These are phyloP conservation scores for Cydia fagiglandana DNA, from an alignment of 1,140 invertebrate genomes.

Conservation along the genomic window DNA sequence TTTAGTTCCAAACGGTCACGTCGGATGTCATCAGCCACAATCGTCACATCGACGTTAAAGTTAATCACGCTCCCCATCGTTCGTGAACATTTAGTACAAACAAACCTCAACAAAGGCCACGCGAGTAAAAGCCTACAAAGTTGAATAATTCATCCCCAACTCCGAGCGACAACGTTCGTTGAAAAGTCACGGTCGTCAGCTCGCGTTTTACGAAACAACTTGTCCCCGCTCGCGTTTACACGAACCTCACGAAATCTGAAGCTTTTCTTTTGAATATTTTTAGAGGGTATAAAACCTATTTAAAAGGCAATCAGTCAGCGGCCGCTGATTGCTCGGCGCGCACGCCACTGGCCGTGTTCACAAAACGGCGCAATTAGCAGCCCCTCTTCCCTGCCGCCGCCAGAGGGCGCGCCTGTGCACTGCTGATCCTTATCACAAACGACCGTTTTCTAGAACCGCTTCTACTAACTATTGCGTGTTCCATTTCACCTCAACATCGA, in stretches of 20 bases:
- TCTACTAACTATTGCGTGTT: slow-evolving; percentile 75
- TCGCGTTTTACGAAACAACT: slow-evolving; percentile 50
- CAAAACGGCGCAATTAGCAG: slow-evolving; percentile 79
- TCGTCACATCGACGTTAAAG: slow-evolving; percentile 7
- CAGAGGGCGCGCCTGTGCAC: slow-evolving; percentile 41
- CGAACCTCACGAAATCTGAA: slow-evolving; percentile 51
- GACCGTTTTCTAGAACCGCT: slow-evolving; percentile 79
- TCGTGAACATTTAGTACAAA: slow-evolving; percentile 16
- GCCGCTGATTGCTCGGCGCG: slow-evolving; percentile 70
- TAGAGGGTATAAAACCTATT: slow-evolving; percentile 77
- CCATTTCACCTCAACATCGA: slow-evolving; percentile 43
- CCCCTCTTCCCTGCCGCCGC: slow-evolving; percentile 45
- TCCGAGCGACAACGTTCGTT: slow-evolving; percentile 28
- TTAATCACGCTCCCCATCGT: slow-evolving; percentile 10
- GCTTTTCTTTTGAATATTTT: slow-evolving; percentile 69
- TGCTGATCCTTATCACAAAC: slow-evolving; percentile 75
- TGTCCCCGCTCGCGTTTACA: slow-evolving; percentile 50
- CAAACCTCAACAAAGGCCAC: slow-evolving; percentile 4
- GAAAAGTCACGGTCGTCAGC: slow-evolving; percentile 46
- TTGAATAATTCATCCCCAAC: slow-evolving; percentile 21
- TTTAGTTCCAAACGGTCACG: neutral
- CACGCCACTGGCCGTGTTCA: slow-evolving; percentile 76
- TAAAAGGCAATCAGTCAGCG: slow-evolving; percentile 78
- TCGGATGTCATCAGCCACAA: slow-evolving; percentile 22
- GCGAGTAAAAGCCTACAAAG: slow-evolving; percentile 18